These are phyloP conservation scores for Punctoribates punctum DNA, from an alignment of 2,888 invertebrate species.

Conservation along the genomic window DNA sequence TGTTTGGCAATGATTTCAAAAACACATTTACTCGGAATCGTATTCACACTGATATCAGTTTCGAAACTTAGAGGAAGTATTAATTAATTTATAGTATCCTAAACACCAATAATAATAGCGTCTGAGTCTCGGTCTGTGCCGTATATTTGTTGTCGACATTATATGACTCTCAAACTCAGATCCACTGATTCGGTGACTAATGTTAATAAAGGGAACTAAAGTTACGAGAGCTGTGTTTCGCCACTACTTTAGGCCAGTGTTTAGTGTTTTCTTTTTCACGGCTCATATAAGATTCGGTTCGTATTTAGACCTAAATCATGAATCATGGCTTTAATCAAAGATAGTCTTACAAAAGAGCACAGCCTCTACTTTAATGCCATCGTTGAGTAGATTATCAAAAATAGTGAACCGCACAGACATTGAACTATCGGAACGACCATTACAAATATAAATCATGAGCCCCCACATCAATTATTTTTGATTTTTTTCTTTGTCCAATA, in stretches of 20 bases:
- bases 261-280: slow-evolving; percentile 30
- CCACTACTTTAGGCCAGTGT: slow-evolving; percentile 26
- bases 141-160: slow-evolving; percentile 29
- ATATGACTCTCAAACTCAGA: neutral
- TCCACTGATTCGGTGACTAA: neutral
- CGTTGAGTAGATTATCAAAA: neutral
- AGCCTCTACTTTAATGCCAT: neutral
- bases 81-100: slow-evolving; percentile 32
- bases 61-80: slow-evolving; percentile 24
- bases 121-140: neutral
- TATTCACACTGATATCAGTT: neutral
- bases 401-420: neutral
- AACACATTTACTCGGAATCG: neutral
- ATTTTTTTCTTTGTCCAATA: no score
- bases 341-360: slow-evolving; percentile 1
- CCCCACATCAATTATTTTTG: no score
- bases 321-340: slow-evolving; percentile 31
- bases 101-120: neutral
- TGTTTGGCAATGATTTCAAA: neutral
- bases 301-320: slow-evolving; percentile 24
- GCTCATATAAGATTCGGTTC: slow-evolving; percentile 22
- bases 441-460: neutral
- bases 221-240: neutral
- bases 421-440: neutral
- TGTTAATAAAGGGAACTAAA: slow-evolving; percentile 1